Percentiles rank a stretch among this genome's conserved stretches.
phyloP scores from a whole-genome alignment of 1,140 invertebrate genomes.

The Drosophila quadrilineata region DNA sequence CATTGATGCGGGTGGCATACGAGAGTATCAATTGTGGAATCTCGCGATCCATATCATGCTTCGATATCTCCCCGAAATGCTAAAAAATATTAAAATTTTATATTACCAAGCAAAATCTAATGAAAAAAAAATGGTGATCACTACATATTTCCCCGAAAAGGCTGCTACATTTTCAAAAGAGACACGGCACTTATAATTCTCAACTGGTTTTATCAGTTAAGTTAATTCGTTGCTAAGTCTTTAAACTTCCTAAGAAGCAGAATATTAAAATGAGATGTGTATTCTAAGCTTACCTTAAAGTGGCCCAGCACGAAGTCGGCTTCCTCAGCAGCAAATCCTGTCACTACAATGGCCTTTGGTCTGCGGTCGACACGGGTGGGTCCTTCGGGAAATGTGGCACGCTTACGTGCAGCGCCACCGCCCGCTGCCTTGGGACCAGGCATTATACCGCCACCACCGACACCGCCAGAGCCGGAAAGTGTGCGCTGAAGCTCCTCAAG shows the following conservation, averaged over 20 bases:
- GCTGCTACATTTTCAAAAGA: no score
- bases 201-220: no score
- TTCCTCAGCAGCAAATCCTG: conserved; percentile 74
- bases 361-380: conserved; percentile 75
- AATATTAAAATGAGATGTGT: no score
- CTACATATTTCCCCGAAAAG: no score
- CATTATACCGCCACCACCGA: conserved; percentile 37
- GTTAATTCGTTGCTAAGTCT: no score
- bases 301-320: conserved; percentile 78
- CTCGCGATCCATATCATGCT: conserved; percentile 77
- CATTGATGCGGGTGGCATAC: conserved; percentile 78
- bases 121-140: no score
- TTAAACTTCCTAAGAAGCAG: no score
- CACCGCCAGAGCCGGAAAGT: conserved; percentile 41
- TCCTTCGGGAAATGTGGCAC: conserved; percentile 63
- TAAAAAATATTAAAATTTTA: no score
- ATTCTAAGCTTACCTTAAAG: conserved; percentile 67
- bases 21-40: conserved; percentile 78
- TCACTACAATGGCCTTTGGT: conserved; percentile 75
- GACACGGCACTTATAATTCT: no score
- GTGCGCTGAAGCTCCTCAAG: conserved; percentile 79
- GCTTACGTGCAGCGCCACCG: conserved; percentile 40
- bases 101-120: no score
- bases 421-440: no score
- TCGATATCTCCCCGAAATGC: conserved; percentile 81